phyloP scores from a whole-genome alignment of 1,140 invertebrate genomes.

The Ips typographus region DNA sequence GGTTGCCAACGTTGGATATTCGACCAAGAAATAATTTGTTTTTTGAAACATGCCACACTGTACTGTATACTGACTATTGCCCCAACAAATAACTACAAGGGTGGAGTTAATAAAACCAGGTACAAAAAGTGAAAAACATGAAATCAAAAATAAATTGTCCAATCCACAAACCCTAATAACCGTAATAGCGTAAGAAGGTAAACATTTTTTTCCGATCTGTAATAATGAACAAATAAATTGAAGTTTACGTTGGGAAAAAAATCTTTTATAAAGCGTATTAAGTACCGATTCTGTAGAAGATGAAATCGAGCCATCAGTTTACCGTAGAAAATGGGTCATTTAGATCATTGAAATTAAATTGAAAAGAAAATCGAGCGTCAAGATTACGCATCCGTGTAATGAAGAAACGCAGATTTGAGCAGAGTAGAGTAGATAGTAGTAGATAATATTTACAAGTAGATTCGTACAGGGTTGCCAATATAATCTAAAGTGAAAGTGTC shows the following conservation, averaged over 20 bases:
- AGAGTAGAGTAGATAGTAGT: background rate
- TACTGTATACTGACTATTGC: too few relatives aligned
- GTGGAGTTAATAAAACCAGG: too few relatives aligned
- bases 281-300: background rate
- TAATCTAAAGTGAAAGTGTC: too few relatives aligned
- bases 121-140: too few relatives aligned
- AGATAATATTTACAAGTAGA: conserved; percentile 8
- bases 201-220: background rate
- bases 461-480: background rate
- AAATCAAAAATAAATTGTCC: too few relatives aligned
- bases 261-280: background rate
- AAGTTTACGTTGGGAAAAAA: background rate
- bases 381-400: conserved; percentile 3
- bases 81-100: too few relatives aligned
- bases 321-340: background rate
- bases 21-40: too few relatives aligned
- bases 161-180: too few relatives aligned
- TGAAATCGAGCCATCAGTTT: background rate
- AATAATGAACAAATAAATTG: conserved; percentile 1
- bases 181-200: background rate
- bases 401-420: background rate
- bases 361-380: background rate
- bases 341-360: background rate
- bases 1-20: too few relatives aligned
- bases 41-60: too few relatives aligned